Conservation (phyloP, 2,797 vertebrate genomes). For the Rhinoraja longicauda region DNA sequence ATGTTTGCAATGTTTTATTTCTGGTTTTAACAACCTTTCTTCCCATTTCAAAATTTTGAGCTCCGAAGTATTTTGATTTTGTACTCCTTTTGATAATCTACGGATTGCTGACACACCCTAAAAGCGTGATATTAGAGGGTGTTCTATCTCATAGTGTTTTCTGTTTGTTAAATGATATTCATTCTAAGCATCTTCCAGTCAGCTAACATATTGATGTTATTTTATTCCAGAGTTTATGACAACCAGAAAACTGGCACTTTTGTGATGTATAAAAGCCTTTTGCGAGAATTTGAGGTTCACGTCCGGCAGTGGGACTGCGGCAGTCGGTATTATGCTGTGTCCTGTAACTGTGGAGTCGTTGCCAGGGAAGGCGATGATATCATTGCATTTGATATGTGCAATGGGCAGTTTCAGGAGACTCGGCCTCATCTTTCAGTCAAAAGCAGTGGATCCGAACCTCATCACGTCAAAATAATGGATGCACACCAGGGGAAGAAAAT, state of each 20-base stretch:
- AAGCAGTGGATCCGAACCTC: slow-evolving; percentile 41
- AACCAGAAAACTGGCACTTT: slow-evolving; percentile 66
- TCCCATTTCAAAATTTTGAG: not conserved
- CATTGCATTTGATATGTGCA: slow-evolving; percentile 66
- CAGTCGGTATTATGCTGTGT: slow-evolving; percentile 50
- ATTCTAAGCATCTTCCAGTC: not conserved
- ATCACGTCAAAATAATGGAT: slow-evolving; percentile 58
- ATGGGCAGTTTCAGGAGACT: slow-evolving; percentile 55
- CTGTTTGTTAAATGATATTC: not conserved
- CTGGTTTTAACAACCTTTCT: not conserved
- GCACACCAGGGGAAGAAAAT: slow-evolving; percentile 71
- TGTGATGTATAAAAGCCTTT: slow-evolving; percentile 56
- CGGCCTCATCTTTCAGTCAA: slow-evolving; percentile 58
- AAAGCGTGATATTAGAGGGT: not conserved
- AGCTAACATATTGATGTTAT: not conserved
- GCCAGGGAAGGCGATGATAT: slow-evolving; percentile 56
- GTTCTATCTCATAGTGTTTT: not conserved
- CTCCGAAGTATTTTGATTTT: not conserved
- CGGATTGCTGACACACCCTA: not conserved
- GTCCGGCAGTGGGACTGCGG: slow-evolving; percentile 67
- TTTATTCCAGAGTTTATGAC: slow-evolving; percentile 55
- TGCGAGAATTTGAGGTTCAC: slow-evolving; percentile 60
- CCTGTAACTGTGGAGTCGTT: slow-evolving; percentile 63
- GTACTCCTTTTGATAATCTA: not conserved
- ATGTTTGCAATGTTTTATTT: not conserved